These are phyloP conservation scores for Mohoua ochrocephala DNA, from an alignment of 2,113 vertebrate genomes.

Conservation along the genomic window DNA sequence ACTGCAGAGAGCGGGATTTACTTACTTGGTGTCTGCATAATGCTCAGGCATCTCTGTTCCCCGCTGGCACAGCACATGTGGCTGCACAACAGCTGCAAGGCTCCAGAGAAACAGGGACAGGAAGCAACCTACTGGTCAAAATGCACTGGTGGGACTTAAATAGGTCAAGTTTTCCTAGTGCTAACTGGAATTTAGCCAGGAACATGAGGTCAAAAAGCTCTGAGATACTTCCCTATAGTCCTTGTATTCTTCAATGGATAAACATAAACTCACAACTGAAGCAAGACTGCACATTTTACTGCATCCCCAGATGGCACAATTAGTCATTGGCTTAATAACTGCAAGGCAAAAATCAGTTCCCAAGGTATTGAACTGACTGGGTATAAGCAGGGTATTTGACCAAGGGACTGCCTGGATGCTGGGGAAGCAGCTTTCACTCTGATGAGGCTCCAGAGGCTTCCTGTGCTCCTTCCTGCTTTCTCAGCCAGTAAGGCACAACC, in stretches of 20 bases:
- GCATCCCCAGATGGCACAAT: not conserved
- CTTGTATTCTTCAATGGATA: not conserved
- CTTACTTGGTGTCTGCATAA: not conserved
- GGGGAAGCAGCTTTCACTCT: not conserved
- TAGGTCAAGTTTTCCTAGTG: not conserved
- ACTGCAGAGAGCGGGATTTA: not conserved
- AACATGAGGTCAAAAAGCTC: not conserved
- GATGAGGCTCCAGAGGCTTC: not conserved
- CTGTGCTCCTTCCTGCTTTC: not conserved
- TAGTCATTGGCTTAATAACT: not conserved
- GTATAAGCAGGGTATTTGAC: not conserved
- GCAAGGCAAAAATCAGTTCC: not conserved
- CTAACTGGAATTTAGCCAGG: not conserved
- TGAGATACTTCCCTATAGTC: not conserved
- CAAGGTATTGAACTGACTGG: not conserved
- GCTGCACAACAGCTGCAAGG: not conserved
- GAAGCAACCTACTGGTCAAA: not conserved
- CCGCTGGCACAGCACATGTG: not conserved
- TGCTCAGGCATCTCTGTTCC: not conserved
- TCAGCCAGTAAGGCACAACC: not conserved
- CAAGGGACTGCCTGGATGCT: not conserved
- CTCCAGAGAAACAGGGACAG: not conserved
- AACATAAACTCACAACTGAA: not conserved
- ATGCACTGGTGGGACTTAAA: not conserved
- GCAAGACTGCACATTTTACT: not conserved